A percentile compares a stretch with the other conserved stretches of the same genome.
phyloP scores from a whole-genome alignment of 2,888 invertebrate species.

The Lordiphosa fenestrarum region DNA sequence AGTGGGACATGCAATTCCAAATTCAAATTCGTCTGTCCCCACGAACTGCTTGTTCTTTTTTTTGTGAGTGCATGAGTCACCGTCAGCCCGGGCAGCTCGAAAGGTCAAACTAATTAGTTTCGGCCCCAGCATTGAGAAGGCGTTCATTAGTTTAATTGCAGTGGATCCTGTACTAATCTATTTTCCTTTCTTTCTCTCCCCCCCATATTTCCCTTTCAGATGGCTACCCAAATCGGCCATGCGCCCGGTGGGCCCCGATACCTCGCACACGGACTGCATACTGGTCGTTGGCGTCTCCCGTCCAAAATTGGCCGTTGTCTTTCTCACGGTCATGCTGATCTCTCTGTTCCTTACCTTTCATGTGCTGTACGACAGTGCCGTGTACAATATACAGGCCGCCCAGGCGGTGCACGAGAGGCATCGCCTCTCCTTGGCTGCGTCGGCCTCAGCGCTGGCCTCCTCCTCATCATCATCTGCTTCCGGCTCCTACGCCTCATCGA shows the following conservation, averaged over 20 bases:
- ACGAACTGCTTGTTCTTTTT: no score
- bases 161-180: constrained; percentile 18
- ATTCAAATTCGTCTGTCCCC: no score
- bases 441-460: constrained; percentile 41
- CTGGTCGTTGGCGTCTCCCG: constrained; percentile 91
- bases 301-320: constrained; percentile 89
- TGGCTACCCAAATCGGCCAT: constrained; percentile 91
- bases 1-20: no score
- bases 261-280: constrained; percentile 88
- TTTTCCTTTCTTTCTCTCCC: constrained; percentile 20
- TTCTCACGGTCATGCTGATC: constrained; percentile 89
- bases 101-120: constrained; percentile 64
- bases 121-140: constrained; percentile 14
- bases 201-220: constrained; percentile 81
- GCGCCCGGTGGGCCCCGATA: constrained; percentile 91
- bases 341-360: constrained; percentile 92
- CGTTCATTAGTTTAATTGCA: constrained; percentile 24
- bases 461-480: constrained; percentile 18
- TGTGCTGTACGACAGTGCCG: constrained; percentile 91
- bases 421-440: constrained; percentile 78
- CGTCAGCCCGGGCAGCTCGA: constrained; percentile 7
- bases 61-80: no score
- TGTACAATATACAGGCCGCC: constrained; percentile 88
- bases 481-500: constrained; percentile 20
- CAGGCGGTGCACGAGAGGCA: constrained; percentile 83